Conservation (phyloP, 2,113 vertebrate species). For the Nesoenas mayeri region DNA sequence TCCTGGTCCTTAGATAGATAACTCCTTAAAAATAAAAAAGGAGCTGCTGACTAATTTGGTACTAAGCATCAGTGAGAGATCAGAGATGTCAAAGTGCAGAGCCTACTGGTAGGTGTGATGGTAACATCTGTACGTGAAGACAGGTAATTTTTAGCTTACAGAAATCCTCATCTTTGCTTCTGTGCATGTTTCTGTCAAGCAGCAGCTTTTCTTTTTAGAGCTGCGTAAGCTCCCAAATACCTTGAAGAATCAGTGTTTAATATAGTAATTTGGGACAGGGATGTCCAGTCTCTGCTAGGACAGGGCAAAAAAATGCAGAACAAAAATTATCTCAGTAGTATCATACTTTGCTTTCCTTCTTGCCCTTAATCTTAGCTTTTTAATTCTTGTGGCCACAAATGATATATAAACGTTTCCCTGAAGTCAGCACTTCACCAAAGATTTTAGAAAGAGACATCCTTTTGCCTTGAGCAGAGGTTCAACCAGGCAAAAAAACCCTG, state of each 20-base stretch:
- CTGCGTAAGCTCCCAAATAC: neutral
- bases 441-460: neutral
- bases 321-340: neutral
- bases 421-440: neutral
- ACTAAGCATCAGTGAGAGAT: neutral
- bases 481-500: fast-evolving
- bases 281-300: neutral
- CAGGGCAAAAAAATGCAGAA: neutral
- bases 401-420: neutral
- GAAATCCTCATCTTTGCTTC: neutral
- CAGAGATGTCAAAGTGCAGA: neutral
- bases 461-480: neutral
- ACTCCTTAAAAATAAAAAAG: neutral
- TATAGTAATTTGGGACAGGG: neutral
- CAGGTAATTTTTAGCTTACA: neutral
- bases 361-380: neutral
- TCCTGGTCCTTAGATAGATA: constrained; percentile 14
- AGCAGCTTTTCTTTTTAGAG: neutral
- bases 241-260: neutral
- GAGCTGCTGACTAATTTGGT: constrained; percentile 7
- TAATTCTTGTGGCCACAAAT: neutral
- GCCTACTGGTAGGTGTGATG: neutral
- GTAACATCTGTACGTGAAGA: neutral
- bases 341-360: neutral
- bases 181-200: neutral